Base-by-base conservation (phyloP, 2,797 vertebrate species). In the Poecilia velifera region DNA sequence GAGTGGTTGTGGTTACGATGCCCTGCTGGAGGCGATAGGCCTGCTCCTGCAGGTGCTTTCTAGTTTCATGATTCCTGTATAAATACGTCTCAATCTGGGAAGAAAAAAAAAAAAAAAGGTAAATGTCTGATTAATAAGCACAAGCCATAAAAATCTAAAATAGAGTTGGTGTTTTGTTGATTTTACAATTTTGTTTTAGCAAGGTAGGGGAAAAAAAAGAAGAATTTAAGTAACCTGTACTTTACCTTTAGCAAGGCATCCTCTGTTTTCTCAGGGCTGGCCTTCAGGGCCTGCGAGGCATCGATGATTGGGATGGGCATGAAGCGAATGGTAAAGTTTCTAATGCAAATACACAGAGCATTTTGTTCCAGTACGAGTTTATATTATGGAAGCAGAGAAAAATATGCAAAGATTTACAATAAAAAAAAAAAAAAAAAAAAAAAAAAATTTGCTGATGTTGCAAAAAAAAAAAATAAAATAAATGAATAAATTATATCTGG, bases 241-340 rank as follows among this genome's bases (percentile, higher is more conserved):
- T 43, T 1, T n/a, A 99, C 98, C 97, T 97, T 99, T 47, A 98
- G 95, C 83, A 99, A 93, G 0, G 98, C 98, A 16, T 99, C 98
- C 91, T 99, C 98, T 0, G 98, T 99, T 92, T 98, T 99, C 88
- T 99, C 98, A 0, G 98, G 98, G 84, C 96, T 98, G 43, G 98
- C 96, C 94, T 99, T 99, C 73, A 99, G 95, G 20, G 98, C 97
- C 93, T 99, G 98, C 51, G 98, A 97, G 53, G 98, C 98, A 78
- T 99, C 98, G 1, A 98, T 98, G 95, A 99, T 98, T 0, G 98
- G 98, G 85, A 98, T 98, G 31, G 98, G 98, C 98, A 99, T 99
- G 88, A 99, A 99, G 62, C 98, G 96, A 85, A 99, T 94, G 0
- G 98, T 98, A 82, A 98, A 99, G 91, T 99, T 99, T 91, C 98